Evolutionary conservation across 2,888 invertebrate species (phyloP).

Genomic region (Scrobipalpa costella): DNA sequence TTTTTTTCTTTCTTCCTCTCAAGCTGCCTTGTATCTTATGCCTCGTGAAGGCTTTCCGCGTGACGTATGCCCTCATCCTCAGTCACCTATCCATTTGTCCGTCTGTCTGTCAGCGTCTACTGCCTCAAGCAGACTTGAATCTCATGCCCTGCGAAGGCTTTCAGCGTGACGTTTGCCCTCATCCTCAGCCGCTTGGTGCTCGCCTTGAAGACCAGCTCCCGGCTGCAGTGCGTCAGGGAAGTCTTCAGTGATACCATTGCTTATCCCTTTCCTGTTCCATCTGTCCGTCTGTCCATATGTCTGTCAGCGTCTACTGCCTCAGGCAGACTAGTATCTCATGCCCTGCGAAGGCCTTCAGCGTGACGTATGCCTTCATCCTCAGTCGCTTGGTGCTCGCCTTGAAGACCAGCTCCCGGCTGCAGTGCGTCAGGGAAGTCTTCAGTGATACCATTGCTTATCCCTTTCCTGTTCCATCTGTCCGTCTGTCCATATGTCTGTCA

Average conservation of each 20-base stretch:
- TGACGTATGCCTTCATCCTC: constrained; percentile 50
- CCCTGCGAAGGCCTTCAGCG: constrained; percentile 47
- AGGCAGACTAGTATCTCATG: constrained; percentile 49
- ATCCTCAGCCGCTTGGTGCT: no score
- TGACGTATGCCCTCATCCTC: no score
- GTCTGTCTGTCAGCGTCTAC: neutral
- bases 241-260: constrained; percentile 60
- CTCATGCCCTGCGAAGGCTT: no score
- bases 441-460: constrained; percentile 57
- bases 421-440: constrained; percentile 55
- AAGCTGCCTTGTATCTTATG: no score
- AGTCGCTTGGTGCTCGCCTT: constrained; percentile 48
- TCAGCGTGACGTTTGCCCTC: no score
- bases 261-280: constrained; percentile 56
- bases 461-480: constrained; percentile 47
- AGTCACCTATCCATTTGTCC: neutral
- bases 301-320: neutral
- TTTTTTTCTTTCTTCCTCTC: no score
- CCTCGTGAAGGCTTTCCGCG: no score
- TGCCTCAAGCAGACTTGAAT: constrained; percentile 35
- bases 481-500: neutral
- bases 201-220: constrained; percentile 51
- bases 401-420: constrained; percentile 52
- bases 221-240: constrained; percentile 48
- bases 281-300: neutral